Evolutionary conservation across 2,113 vertebrate genomes (phyloP), one percentile per base, ranked within the genome.

Genomic region (Laterallus jamaicensis): DNA sequence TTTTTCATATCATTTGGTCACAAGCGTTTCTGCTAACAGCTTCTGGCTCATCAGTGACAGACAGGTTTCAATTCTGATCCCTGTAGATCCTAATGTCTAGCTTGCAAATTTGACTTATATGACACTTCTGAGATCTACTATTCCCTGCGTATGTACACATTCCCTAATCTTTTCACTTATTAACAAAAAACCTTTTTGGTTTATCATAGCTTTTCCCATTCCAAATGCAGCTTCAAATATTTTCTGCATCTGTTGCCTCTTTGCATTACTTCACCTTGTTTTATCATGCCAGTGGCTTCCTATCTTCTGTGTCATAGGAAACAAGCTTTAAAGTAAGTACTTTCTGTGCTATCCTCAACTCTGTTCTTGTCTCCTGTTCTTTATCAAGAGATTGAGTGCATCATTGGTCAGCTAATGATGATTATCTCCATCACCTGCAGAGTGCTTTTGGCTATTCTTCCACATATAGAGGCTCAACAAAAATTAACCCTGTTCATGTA

Each of bases 391-490:
- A 82, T 62, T 49, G 83, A 82, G 50, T 80, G 22, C 75, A 40
- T 71, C 49, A 50, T 68, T 92, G 52, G 58, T 58, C 71, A 70
- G 44, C 50, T 92, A 76, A 75, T 85, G 84, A 60, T 91, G 87
- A 89, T 88, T 79, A 58, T 66, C 35, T 84, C 92, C 85, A 76
- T 96, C 71, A 66, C n/a, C 54, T 4, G 7, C 68, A 35, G 85
- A 66, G 69, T 76, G 32, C 39, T 73, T 92, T 78, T 54, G 88
- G 79, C 79, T 88, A 44, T 92, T 95, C 73, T 93, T 90, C 44
- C 52, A 69, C 75, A 64, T 20, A 26, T 1, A 73, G 31, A 5
- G 5, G n/a, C 58, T 85, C 88, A 68, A 69, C 70, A 95, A 64
- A 91, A 94, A 87, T 79, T 82, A 87, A 95, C 75, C 40, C 75